Evolutionary conservation across 1,140 invertebrate genomes (phyloP).

Genomic region (Papilio helenus): DNA sequence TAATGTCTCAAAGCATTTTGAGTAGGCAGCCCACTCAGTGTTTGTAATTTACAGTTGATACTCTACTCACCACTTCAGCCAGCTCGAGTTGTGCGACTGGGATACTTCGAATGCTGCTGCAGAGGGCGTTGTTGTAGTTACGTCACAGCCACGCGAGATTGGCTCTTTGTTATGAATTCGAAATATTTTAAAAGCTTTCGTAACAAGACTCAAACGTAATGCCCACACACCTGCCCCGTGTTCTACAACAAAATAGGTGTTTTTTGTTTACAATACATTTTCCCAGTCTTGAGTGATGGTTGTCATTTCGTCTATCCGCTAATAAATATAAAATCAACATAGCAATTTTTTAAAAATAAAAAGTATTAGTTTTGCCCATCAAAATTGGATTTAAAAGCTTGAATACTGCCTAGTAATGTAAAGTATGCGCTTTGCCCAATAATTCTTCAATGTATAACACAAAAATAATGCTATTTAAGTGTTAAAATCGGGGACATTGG

Average conservation of each 20-base stretch:
- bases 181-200: background rate
- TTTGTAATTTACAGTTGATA: constrained; percentile 1
- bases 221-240: background rate
- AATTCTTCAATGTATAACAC: too few relatives aligned
- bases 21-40: constrained; percentile 3
- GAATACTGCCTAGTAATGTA: too few relatives aligned
- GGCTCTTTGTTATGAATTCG: constrained; percentile 3
- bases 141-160: background rate
- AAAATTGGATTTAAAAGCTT: too few relatives aligned
- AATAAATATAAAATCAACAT: too few relatives aligned
- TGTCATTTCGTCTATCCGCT: too few relatives aligned
- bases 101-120: background rate
- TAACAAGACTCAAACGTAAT: background rate
- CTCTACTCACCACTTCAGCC: background rate
- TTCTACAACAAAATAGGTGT: background rate
- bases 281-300: too few relatives aligned
- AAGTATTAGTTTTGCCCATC: too few relatives aligned
- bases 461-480: too few relatives aligned
- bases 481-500: too few relatives aligned
- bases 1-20: constrained; percentile 9
- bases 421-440: too few relatives aligned
- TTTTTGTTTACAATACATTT: too few relatives aligned
- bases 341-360: too few relatives aligned
- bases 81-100: background rate
- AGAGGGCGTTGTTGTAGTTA: background rate